Evolutionary conservation across 2,113 vertebrate genomes (phyloP).

Genomic region (Epinephelus moara): DNA sequence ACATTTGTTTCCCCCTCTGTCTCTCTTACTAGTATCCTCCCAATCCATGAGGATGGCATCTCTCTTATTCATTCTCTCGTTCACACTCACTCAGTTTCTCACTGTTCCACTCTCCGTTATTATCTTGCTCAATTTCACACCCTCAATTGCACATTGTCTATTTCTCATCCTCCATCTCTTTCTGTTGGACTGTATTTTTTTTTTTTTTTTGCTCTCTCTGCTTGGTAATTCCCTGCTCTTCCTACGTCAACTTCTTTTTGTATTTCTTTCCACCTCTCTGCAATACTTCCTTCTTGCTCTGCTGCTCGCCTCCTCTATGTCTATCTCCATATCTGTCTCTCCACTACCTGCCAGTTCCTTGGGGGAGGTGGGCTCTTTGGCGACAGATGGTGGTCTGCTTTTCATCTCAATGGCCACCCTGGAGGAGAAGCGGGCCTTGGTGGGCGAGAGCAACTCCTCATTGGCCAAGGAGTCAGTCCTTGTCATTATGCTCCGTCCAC

Average conservation of each 20-base stretch:
- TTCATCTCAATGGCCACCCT: constrained; percentile 85
- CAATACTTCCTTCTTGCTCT: constrained; percentile 17
- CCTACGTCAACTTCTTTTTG: constrained; percentile 15
- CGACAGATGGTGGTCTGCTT: constrained; percentile 76
- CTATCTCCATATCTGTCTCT: constrained; percentile 27
- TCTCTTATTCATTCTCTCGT: constrained; percentile 29
- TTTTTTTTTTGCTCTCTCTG: constrained; percentile 32
- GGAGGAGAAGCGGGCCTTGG: constrained; percentile 79
- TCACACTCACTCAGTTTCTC: constrained; percentile 49
- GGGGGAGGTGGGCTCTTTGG: constrained; percentile 81
- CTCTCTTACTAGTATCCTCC: constrained; percentile 16
- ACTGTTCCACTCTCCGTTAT: constrained; percentile 33
- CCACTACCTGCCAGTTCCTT: constrained; percentile 79
- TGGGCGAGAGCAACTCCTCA: constrained; percentile 81
- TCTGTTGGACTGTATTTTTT: constrained; percentile 34
- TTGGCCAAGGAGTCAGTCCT: constrained; percentile 76
- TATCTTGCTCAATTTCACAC: constrained; percentile 66
- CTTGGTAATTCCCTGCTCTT: constrained; percentile 2
- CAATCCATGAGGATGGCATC: constrained; percentile 32
- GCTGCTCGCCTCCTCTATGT: constrained; percentile 15
- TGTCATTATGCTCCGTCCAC: constrained; percentile 68
- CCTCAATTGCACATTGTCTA: constrained; percentile 46
- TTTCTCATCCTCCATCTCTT: constrained; percentile 37
- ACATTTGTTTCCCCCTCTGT: constrained; percentile 9
- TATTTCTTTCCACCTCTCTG: constrained; percentile 43